Base-by-base conservation (phyloP, 2,113 vertebrate species). In the Vulpes lagopus region DNA sequence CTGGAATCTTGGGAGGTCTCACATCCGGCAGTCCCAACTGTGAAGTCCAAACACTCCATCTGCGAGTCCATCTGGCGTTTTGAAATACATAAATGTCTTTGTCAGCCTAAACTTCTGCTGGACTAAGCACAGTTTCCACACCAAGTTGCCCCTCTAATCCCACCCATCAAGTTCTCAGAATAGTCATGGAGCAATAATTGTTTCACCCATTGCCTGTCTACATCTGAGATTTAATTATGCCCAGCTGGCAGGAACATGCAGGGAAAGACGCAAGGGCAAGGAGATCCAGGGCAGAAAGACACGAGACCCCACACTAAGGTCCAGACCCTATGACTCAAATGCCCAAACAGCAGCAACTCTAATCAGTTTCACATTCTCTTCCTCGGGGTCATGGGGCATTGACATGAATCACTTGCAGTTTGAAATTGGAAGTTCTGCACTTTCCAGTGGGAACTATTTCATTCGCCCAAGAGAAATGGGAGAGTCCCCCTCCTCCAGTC, bases 131-230 rank as follows among this genome's bases (percentile, higher is more conserved):
- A 94, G 53, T 69, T 88, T 94, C 65, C 38, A 71, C 43, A 53
- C 59, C 14, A 62, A 49, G 30, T 30, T 96, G 32, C 25, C 32
- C 74, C 32, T 95, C 57, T 35, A 22, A 93, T 92, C 73, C 95
- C 94, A 96, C 83, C 86, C 83, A 95, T 53, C 2, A 10, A 84
- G 35, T 92, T 96, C 92, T 87, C 83, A 87, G 82, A 95, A 94
- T 62, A 95, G 27, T 59, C n/a, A 30, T 27, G 83, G 79, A 78
- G n/a, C 74, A 96, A 83, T 79, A 71, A 87, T 59, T 23, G 35
- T 93, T 87, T 92, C n/a, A 90, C 35, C n/a, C 87, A 71, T 23
- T 1, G 8, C 23, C 35, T 97, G 87, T 94, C 74, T 85, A 51
- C 96, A 88, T 87, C 64, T 57, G 95, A 90, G 81, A 76, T 91